phyloP scores from a whole-genome alignment of 2,797 vertebrate species.

The Carcharodon carcharias region DNA sequence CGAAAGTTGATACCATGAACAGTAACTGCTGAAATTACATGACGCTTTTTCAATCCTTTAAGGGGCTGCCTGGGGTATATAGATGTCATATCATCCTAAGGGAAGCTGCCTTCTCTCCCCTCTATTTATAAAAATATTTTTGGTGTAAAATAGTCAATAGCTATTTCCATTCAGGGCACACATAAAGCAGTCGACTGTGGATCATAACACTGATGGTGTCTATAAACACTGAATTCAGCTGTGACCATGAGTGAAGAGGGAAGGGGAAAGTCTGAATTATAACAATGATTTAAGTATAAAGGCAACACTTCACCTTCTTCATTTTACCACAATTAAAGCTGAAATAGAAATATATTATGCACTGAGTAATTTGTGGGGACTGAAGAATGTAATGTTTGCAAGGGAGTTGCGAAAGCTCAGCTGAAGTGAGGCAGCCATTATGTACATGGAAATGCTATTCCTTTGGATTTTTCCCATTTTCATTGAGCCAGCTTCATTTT shows the following conservation, averaged over 20 bases:
- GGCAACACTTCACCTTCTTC: background rate
- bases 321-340: background rate
- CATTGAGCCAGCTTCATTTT: background rate
- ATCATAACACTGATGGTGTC: background rate
- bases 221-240: background rate
- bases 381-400: background rate
- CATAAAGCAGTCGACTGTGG: background rate
- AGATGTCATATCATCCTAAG: background rate
- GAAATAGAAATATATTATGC: background rate
- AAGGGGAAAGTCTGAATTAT: background rate
- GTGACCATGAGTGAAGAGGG: background rate
- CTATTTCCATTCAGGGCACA: background rate
- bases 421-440: background rate
- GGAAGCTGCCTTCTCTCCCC: background rate
- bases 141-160: background rate
- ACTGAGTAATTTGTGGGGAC: background rate
- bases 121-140: background rate
- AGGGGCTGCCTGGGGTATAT: background rate
- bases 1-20: background rate
- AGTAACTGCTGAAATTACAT: background rate
- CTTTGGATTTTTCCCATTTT: background rate
- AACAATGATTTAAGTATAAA: background rate
- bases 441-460: background rate
- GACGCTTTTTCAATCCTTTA: background rate
- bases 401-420: background rate